Percentiles rank a stretch among this genome's conserved stretches.
These are phyloP conservation scores for Anthoptus insignis DNA, from an alignment of 2,888 invertebrate species.

Conservation along the genomic window DNA sequence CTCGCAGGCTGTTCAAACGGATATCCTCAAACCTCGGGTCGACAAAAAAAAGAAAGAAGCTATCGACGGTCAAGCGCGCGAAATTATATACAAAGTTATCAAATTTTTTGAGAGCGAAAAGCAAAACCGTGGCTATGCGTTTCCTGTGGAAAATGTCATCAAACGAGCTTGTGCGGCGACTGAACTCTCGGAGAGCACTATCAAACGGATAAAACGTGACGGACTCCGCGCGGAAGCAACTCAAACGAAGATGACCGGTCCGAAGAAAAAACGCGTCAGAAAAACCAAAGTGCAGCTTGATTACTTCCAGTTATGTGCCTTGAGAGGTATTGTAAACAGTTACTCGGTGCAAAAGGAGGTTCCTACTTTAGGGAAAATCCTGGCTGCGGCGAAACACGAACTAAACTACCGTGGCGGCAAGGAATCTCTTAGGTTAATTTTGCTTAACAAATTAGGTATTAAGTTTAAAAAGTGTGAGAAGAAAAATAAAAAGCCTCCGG, in stretches of 20 bases:
- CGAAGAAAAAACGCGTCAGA: constrained; percentile 77
- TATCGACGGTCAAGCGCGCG: constrained; percentile 79
- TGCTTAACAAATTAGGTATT: constrained; percentile 79
- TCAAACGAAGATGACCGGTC: constrained; percentile 78
- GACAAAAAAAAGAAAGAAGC: constrained; percentile 81
- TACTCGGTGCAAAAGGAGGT: constrained; percentile 77
- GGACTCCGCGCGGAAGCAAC: constrained; percentile 77
- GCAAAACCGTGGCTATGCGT: constrained; percentile 79
- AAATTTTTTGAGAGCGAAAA: constrained; percentile 83
- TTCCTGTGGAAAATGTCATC: constrained; percentile 80
- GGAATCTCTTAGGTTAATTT: constrained; percentile 76
- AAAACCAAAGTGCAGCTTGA: constrained; percentile 81
- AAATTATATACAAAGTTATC: constrained; percentile 79
- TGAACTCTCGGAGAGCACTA: constrained; percentile 78
- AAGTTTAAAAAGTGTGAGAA: constrained; percentile 83
- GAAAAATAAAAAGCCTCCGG: constrained; percentile 76
- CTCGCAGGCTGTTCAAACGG: constrained; percentile 42
- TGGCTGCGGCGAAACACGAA: constrained; percentile 75
- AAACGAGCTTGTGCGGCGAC: constrained; percentile 80
- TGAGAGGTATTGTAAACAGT: constrained; percentile 77
- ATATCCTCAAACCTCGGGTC: constrained; percentile 58
- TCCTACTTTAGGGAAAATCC: constrained; percentile 78
- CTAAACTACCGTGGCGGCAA: constrained; percentile 78
- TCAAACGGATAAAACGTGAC: constrained; percentile 78
- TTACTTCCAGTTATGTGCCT: constrained; percentile 76